Base-by-base conservation (phyloP, 2,888 invertebrate species). In the Fragum fragum region DNA sequence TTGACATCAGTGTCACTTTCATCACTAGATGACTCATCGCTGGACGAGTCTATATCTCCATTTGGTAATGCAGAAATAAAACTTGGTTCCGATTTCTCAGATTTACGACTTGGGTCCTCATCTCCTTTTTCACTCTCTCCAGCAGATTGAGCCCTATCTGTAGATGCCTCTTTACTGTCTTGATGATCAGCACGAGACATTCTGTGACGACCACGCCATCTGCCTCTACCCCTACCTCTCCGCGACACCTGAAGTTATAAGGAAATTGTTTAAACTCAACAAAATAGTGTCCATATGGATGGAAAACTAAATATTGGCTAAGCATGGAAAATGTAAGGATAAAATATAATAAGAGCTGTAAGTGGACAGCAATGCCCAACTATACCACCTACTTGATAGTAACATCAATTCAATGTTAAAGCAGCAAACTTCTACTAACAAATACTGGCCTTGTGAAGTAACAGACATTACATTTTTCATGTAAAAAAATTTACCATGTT, bases 1-100 rank as follows among this genome's bases (percentile, higher is more conserved):
- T 76, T 73, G 72, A 28, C 73, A 53, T 77, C 77, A 57, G 26
- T 81, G 59, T 81, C 81, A 77, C 74, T 81, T 14, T 83, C 77
- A 52, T 66, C 69, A 55, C 63, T 61, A n/a, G 79, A 77, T n/a
- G 83, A 79, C 32, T 71, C 74, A 83, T 73, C 78, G 28, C 71
- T 76, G n/a, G 76, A 73, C 29, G 79, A 71, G 42, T 66, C 66
- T 32, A 66, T 26, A 42, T 42, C 66, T 23, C 66, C 66, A 66
- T 66, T 66, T 21, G 66, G 66, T 42, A 66, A 66, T 16, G 14
- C 32, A n/a, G 28, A 32, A 7, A 32, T 36, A 32, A 63, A 63
- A 5, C 23, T 39, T 11, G 42, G 21, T 42, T 39, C 42, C 16
- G 32, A 14, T n/a, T 18, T 14, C 18, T 32, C 21, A 47, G 47